Evolutionary conservation across 2,113 vertebrate species (phyloP), one percentile per base, ranked within the genome.

Genomic region (Nothobranchius kuhntae): DNA sequence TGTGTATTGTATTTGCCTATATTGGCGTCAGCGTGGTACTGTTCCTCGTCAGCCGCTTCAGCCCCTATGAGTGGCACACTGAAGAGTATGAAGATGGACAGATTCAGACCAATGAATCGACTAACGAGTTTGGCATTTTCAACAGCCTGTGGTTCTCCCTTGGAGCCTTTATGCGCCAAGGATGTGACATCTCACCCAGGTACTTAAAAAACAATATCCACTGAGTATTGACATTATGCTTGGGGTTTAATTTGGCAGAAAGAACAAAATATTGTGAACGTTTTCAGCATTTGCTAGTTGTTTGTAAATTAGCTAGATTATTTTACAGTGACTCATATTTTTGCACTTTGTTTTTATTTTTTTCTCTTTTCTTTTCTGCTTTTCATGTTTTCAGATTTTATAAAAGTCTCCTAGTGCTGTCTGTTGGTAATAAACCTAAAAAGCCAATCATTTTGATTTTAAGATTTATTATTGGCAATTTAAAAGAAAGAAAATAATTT

Each of bases 71-170:
- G 90, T 99, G 96, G 97, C 97, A 99, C 93, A 99, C 97, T 51
- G 98, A 98, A 91, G 98, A 99, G 73, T 99, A 98, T 78, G 98
- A 99, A 92, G 98, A 99, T 54, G 97, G 97, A 68, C 96, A 98
- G 94, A 96, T 96, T 64, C 98, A 98, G 95, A 98, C 94, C 94
- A 98, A 96, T 81, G 96, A 98, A 91, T 98, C 96, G 74, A 96
- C 97, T 88, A 99, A 99, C 87, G 98, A 99, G 92, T 99, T 99
- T 94, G 97, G 98, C 93, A 99, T 99, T 94, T 99, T 99, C 94
- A 99, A 99, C 96, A 99, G 98, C 91, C 95, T 99, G 86, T 99
- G 97, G 96, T 97, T 97, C 89, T 97, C 96, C 72, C 94, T 97
- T 45, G 96, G 96, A 85, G 96, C 96, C 86, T 97, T 97, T 91